Evolutionary conservation across 2,113 vertebrate species (phyloP).

Genomic region (Percopsis transmontana): DNA sequence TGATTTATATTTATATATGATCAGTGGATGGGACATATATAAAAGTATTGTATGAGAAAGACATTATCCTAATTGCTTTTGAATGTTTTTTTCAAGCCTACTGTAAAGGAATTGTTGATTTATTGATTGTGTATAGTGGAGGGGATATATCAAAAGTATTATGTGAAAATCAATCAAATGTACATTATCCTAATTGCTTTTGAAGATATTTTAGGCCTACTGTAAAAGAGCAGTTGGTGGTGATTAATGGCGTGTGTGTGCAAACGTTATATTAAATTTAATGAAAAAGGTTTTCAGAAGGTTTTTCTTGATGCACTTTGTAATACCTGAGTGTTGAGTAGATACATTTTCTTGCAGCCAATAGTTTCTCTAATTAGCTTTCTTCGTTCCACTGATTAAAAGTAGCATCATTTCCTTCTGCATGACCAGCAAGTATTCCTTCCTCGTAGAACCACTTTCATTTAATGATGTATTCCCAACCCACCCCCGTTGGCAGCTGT

Average conservation of each 20-base stretch:
- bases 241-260: neutral
- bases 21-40: too few species aligned
- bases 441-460: slow-evolving; percentile 50
- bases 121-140: too few species aligned
- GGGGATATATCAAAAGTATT: too few species aligned
- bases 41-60: too few species aligned
- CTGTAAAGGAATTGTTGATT: too few species aligned
- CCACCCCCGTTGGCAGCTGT: slow-evolving; percentile 24
- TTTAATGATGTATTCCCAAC: slow-evolving; percentile 61
- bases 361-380: slow-evolving; percentile 48
- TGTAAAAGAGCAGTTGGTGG: neutral
- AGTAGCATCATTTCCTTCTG: slow-evolving; percentile 49
- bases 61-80: too few species aligned
- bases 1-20: too few species aligned
- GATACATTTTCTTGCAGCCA: slow-evolving; percentile 37
- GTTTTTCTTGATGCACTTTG: slow-evolving; percentile 7
- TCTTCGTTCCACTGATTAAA: slow-evolving; percentile 52
- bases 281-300: neutral
- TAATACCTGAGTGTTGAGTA: slow-evolving; percentile 26
- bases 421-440: slow-evolving; percentile 32
- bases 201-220: too few species aligned
- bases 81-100: too few species aligned
- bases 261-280: neutral
- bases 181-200: too few species aligned
- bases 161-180: too few species aligned